These are phyloP conservation scores for Drosophila nebulosa DNA, from an alignment of 1,140 invertebrate species.

Conservation along the genomic window DNA sequence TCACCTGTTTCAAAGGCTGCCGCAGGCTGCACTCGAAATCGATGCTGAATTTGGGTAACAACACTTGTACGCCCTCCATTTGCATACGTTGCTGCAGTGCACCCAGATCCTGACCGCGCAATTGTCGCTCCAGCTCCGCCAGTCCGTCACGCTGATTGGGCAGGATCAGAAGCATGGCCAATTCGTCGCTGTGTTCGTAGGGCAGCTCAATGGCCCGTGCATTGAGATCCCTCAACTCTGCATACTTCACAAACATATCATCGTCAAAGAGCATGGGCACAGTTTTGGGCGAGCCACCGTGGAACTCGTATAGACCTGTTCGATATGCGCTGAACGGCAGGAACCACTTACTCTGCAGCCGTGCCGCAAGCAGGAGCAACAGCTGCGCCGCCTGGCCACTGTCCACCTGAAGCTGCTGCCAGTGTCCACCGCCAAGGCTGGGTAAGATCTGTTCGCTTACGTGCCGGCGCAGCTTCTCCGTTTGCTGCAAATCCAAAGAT, in stretches of 20 bases:
- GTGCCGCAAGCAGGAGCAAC: constrained; percentile 50
- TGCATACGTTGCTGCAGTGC: constrained; percentile 61
- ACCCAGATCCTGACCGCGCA: constrained; percentile 80
- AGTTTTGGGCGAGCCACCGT: constrained; percentile 29
- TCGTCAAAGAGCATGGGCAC: constrained; percentile 78
- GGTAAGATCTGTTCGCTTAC: constrained; percentile 39
- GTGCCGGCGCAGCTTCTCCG: constrained; percentile 52
- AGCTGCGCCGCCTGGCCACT: constrained; percentile 10
- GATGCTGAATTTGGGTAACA: constrained; percentile 87
- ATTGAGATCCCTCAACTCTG: constrained; percentile 76
- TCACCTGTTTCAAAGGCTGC: constrained; percentile 58
- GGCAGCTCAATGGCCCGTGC: constrained; percentile 81
- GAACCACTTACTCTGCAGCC: constrained; percentile 74
- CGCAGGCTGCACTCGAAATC: constrained; percentile 82
- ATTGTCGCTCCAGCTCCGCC: constrained; percentile 81
- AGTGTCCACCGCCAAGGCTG: constrained; percentile 44
- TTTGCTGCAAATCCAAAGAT: constrained; percentile 51
- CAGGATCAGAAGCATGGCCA: constrained; percentile 84
- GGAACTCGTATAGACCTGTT: constrained; percentile 70
- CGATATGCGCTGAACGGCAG: constrained; percentile 71
- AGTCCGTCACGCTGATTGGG: constrained; percentile 83
- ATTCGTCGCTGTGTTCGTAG: constrained; percentile 82
- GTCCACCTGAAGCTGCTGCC: constrained; percentile 29
- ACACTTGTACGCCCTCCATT: constrained; percentile 81
- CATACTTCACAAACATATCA: constrained; percentile 77